Evolutionary conservation across 2,888 invertebrate species (phyloP).

Genomic region (Agrotis ipsilon): DNA sequence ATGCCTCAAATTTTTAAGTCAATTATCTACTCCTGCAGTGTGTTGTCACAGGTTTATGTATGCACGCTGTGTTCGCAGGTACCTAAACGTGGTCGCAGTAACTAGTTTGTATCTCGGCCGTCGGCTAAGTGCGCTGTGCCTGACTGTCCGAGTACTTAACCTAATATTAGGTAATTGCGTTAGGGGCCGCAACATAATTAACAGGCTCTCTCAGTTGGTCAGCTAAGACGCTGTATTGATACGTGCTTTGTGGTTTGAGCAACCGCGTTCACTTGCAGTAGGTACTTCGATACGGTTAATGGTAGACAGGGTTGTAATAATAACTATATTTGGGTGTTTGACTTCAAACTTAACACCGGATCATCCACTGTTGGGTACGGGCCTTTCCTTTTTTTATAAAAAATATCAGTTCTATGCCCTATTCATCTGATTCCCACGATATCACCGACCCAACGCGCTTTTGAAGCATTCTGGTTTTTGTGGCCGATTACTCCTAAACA

Average conservation of each 20-base stretch:
- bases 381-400: too few relatives aligned
- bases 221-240: conserved; percentile 81
- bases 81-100: conserved; percentile 66
- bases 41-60: conserved; percentile 42
- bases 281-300: not conserved
- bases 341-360: too few relatives aligned
- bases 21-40: not conserved
- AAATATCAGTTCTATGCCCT: too few relatives aligned
- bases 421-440: too few relatives aligned
- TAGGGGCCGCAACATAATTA: conserved; percentile 86
- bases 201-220: conserved; percentile 81
- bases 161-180: conserved; percentile 89
- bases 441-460: too few relatives aligned
- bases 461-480: too few relatives aligned
- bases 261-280: conserved; percentile 15
- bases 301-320: not conserved
- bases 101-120: conserved; percentile 85
- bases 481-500: too few relatives aligned
- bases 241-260: conserved; percentile 78
- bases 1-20: not conserved
- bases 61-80: conserved; percentile 58
- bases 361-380: too few relatives aligned
- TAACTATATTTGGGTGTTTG: not conserved
- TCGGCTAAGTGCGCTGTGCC: conserved; percentile 84
- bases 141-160: conserved; percentile 86